Base-by-base conservation (phyloP, 2,113 vertebrate species). In the Sinocyclocheilus anophthalmus region DNA sequence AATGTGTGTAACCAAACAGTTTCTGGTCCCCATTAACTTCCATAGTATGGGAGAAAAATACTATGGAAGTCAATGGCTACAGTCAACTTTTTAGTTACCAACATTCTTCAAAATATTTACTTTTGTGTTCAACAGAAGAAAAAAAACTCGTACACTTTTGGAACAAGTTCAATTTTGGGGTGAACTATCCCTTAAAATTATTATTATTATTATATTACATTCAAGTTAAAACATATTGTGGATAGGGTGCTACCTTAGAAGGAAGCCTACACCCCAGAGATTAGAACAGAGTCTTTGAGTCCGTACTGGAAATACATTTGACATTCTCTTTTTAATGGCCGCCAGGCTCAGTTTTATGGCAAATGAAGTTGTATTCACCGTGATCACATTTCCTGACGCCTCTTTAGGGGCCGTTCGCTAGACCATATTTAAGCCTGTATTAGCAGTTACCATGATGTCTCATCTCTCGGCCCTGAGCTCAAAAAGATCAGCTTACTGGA, bases 401-500 rank as follows among this genome's bases (percentile, higher is more conserved):
- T 86, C 59, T 72, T 75, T 53, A 70, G 42, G 77, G 63, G 53
- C 16, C 12, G 65, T 70, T 30, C 53, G 7, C 45, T 76, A 76
- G n/a, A 37, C 33, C 84, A 80, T 42, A 80, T 63, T 85, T 53
- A 79, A 85, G 76, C 57, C 85, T 81, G 85, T 59, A 81, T 61
- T 48, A 48, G 78, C 50, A 45, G 75, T 86, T 61, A 86, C n/a
- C 39, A 75, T 24, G 30, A 26, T 11, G 76, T 77, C 50, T 67
- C 76, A 78, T 69, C 26, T 72, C 63, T 73, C 67, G 22, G 45
- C 48, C 67, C 11, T 55, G 24, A 61, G 50, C 77, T 75, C 78
- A 33, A 59, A 81, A 72, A 73, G 78, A 86, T 86, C 78, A 75
- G 55, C n/a, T 86, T 81, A 81, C 78, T 86, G 53, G 78, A 75